phyloP scores from a whole-genome alignment of 2,888 invertebrate genomes.

The Machimus atricapillus region DNA sequence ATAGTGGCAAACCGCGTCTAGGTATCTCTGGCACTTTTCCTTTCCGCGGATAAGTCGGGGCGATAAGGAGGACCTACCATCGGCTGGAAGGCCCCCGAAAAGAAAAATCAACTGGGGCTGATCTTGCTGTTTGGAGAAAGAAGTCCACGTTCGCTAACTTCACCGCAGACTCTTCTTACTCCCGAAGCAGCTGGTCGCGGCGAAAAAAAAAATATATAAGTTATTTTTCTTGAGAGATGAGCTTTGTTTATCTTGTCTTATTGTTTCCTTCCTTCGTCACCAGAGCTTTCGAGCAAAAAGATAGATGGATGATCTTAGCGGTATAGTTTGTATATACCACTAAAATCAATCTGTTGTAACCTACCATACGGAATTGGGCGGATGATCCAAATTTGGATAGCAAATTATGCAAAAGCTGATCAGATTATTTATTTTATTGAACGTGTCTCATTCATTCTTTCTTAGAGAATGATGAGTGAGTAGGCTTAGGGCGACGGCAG shows the following conservation, averaged over 20 bases:
- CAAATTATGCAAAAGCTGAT: background rate
- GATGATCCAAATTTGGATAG: background rate
- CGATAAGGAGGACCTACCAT: background rate
- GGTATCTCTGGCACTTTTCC: background rate
- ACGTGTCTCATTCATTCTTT: background rate
- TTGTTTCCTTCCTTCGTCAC: background rate
- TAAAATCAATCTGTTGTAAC: background rate
- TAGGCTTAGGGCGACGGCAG: background rate
- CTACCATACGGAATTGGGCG: background rate
- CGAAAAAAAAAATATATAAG: no score
- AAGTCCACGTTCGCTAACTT: background rate
- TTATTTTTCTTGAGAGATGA: background rate
- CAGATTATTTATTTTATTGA: background rate
- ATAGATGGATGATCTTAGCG: background rate
- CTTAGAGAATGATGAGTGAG: background rate
- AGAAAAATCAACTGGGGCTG: background rate
- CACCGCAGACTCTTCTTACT: background rate
- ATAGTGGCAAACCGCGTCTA: background rate
- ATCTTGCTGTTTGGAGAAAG: conserved; percentile 1
- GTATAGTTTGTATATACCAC: background rate
- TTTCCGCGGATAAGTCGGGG: background rate
- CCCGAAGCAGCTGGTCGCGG: background rate
- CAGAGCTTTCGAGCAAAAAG: background rate
- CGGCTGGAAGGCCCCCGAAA: background rate
- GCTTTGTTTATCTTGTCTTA: background rate